These are phyloP conservation scores for Todiramphus chloris DNA, from an alignment of 2,113 vertebrate genomes.

Conservation along the genomic window DNA sequence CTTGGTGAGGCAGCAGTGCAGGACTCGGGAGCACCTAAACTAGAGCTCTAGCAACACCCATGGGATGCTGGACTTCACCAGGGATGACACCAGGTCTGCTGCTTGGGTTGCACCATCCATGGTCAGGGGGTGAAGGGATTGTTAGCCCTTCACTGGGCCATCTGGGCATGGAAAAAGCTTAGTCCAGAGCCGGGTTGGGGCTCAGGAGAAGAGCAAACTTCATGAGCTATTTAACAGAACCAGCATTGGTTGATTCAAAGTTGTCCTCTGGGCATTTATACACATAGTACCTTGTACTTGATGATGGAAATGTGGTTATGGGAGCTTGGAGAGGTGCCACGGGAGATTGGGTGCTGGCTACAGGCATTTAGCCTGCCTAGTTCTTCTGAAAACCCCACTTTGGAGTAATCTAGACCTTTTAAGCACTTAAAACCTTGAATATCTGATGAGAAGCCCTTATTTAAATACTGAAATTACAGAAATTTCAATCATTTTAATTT, in stretches of 20 bases:
- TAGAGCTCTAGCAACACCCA: neutral
- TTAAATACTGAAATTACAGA: neutral
- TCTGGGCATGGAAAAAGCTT: neutral
- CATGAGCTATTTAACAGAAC: neutral
- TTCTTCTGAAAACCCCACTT: neutral
- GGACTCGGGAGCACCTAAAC: neutral
- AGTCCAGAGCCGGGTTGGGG: neutral
- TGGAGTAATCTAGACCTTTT: neutral
- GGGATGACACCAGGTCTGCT: neutral
- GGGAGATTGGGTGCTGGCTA: accelerated
- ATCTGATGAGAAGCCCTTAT: neutral
- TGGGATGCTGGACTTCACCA: neutral
- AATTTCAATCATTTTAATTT: neutral
- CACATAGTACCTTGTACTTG: neutral
- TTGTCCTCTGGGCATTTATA: accelerated
- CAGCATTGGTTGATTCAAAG: neutral
- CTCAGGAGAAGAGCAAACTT: neutral
- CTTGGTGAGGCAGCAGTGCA: no score
- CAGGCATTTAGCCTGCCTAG: neutral
- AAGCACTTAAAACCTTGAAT: neutral
- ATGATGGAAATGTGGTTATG: neutral
- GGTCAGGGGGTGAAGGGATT: neutral
- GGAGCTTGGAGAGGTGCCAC: neutral
- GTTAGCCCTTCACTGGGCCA: accelerated
- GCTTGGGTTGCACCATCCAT: neutral